Conservation (phyloP, 2,113 vertebrate genomes). For the Plotosus lineatus region DNA sequence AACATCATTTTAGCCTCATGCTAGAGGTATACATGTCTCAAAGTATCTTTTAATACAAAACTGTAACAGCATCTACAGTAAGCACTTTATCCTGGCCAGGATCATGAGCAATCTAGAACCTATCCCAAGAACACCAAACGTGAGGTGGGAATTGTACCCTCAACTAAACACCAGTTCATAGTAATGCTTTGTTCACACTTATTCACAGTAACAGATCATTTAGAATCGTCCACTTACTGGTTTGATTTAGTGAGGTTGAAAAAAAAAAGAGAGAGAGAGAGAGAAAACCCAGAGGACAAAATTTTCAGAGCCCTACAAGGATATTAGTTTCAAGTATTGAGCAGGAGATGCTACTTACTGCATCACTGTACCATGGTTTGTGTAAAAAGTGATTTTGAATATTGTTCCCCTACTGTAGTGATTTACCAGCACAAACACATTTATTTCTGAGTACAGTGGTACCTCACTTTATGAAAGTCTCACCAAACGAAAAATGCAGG, state of each 20-base stretch:
- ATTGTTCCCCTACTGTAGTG: neutral
- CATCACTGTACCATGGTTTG: neutral
- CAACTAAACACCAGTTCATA: neutral
- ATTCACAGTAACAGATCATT: neutral
- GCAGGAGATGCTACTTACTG: neutral
- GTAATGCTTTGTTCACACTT: neutral
- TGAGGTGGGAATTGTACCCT: neutral
- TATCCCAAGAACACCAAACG: neutral
- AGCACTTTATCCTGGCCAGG: neutral
- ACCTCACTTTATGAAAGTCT: no score
- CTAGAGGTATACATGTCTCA: neutral
- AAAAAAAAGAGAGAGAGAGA: neutral
- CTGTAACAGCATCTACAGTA: neutral
- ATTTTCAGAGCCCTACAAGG: neutral
- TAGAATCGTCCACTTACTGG: neutral
- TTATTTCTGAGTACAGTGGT: neutral
- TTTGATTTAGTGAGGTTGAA: neutral
- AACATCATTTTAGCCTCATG: neutral
- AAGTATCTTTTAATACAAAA: neutral
- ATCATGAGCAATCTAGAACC: neutral
- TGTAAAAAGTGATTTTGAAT: neutral
- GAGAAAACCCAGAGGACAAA: neutral
- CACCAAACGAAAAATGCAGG: no score
- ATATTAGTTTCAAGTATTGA: neutral
- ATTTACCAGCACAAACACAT: neutral